phyloP scores from a whole-genome alignment of 2,888 invertebrate species.

The Dusona sp. region DNA sequence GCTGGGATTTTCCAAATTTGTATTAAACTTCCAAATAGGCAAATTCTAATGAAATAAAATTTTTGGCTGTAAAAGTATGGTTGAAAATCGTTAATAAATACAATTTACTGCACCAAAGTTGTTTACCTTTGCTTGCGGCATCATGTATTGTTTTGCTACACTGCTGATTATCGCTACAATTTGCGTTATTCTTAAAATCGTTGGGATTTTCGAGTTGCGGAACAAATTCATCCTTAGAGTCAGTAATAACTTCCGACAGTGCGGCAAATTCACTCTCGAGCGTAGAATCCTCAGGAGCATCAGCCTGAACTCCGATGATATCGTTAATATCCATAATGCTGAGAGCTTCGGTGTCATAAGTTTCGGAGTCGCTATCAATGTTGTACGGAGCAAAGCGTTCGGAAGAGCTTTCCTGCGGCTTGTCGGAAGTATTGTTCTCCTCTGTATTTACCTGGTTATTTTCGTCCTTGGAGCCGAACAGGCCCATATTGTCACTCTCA shows the following conservation, averaged over 20 bases:
- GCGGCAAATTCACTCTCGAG: conserved; percentile 82
- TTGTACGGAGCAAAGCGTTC: conserved; percentile 76
- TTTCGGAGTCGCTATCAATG: conserved; percentile 78
- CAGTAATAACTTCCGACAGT: conserved; percentile 81
- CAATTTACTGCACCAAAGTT: neutral
- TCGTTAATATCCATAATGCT: conserved; percentile 81
- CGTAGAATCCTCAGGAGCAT: conserved; percentile 78
- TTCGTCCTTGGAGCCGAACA: conserved; percentile 79
- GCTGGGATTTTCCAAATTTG: neutral
- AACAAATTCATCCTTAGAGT: conserved; percentile 71
- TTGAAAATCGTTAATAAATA: neutral
- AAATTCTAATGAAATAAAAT: too few relatives aligned
- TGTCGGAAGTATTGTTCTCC: conserved; percentile 32
- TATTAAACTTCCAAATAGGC: too few relatives aligned
- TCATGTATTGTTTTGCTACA: neutral
- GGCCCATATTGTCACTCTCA: conserved; percentile 79
- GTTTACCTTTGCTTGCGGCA: conserved; percentile 23
- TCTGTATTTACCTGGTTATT: conserved; percentile 59
- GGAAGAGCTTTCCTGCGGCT: conserved; percentile 71
- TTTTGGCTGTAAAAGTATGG: too few relatives aligned
- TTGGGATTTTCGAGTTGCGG: conserved; percentile 1
- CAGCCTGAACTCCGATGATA: conserved; percentile 78
- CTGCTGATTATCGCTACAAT: neutral
- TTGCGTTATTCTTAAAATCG: neutral
- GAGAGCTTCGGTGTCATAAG: conserved; percentile 78